A percentile compares a stretch with the other conserved stretches of the same genome.
These are phyloP conservation scores for Seison nebaliae DNA, from an alignment of 1,140 invertebrate species.

Conservation along the genomic window DNA sequence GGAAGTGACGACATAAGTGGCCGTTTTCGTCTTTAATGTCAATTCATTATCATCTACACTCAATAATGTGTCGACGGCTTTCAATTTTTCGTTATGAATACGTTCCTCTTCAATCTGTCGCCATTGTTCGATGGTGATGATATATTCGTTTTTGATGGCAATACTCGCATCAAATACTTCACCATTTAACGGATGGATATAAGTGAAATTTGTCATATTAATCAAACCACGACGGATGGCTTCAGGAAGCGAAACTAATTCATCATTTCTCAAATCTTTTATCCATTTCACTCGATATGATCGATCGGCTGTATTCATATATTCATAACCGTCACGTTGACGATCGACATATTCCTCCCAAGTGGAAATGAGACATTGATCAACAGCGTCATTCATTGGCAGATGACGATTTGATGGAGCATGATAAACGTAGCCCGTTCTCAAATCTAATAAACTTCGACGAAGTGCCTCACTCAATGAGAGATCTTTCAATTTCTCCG, in stretches of 20 bases:
- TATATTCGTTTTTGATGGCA: slow-evolving; percentile 3
- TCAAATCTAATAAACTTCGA: too few relatives aligned
- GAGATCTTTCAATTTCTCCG: too few relatives aligned
- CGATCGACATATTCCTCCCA: slow-evolving; percentile 5
- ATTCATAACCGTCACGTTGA: slow-evolving; percentile 4
- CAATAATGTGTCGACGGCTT: slow-evolving; percentile 5
- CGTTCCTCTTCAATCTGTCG: not conserved
- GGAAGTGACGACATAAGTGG: slow-evolving; percentile 10
- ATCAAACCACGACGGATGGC: slow-evolving; percentile 7
- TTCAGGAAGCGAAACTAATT: slow-evolving; percentile 2
- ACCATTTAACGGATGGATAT: slow-evolving; percentile 6
- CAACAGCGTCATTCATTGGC: slow-evolving; percentile 10
- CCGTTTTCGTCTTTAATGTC: slow-evolving; percentile 12
- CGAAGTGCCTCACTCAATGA: too few relatives aligned
- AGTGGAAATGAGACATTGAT: slow-evolving; percentile 10
- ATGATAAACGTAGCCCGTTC: not conserved
- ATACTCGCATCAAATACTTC: slow-evolving; percentile 1
- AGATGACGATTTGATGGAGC: slow-evolving; percentile 3
- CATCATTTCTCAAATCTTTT: slow-evolving; percentile 4
- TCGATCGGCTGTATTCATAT: not conserved
- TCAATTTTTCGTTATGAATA: slow-evolving; percentile 2
- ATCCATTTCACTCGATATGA: slow-evolving; percentile 7
- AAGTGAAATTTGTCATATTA: slow-evolving; percentile 4
- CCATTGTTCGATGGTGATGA: not conserved
- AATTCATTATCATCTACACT: slow-evolving; percentile 12